These are phyloP conservation scores for Loripinus fragilis DNA, from an alignment of 2,888 invertebrate species.

Conservation along the genomic window DNA sequence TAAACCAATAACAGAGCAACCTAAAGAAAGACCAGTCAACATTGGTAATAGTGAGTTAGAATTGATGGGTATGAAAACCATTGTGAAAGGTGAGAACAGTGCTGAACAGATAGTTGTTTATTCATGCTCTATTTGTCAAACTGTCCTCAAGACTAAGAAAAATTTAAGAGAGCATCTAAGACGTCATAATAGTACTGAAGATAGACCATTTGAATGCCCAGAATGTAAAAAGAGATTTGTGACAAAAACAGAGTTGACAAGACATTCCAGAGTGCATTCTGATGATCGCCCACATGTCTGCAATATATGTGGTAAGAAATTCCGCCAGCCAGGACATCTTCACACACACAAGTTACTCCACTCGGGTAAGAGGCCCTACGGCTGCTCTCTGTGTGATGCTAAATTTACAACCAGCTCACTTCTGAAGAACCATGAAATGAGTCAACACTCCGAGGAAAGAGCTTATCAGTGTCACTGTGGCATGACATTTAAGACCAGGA, in stretches of 20 bases:
- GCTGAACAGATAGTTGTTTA: neutral
- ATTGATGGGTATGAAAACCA: neutral
- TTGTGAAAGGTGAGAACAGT: neutral
- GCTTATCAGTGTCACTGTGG: conserved; percentile 37
- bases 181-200: conserved; percentile 38
- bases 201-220: conserved; percentile 27
- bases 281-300: conserved; percentile 43
- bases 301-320: conserved; percentile 44
- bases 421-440: conserved; percentile 31
- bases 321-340: conserved; percentile 52
- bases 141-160: conserved; percentile 19
- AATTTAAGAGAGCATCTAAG: conserved; percentile 46
- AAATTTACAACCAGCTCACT: conserved; percentile 41
- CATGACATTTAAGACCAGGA: conserved; percentile 18
- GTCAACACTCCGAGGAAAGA: neutral
- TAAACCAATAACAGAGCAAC: neutral
- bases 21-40: neutral
- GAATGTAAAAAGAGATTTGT: conserved; percentile 46
- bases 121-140: neutral
- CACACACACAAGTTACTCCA: conserved; percentile 37
- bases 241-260: conserved; percentile 33
- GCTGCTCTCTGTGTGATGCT: conserved; percentile 30
- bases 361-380: conserved; percentile 30
- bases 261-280: conserved; percentile 44
- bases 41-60: neutral